Percentiles rank a stretch among this genome's conserved stretches.
Evolutionary conservation across 1,140 invertebrate genomes (phyloP).

Genomic region (Conus betulinus): DNA sequence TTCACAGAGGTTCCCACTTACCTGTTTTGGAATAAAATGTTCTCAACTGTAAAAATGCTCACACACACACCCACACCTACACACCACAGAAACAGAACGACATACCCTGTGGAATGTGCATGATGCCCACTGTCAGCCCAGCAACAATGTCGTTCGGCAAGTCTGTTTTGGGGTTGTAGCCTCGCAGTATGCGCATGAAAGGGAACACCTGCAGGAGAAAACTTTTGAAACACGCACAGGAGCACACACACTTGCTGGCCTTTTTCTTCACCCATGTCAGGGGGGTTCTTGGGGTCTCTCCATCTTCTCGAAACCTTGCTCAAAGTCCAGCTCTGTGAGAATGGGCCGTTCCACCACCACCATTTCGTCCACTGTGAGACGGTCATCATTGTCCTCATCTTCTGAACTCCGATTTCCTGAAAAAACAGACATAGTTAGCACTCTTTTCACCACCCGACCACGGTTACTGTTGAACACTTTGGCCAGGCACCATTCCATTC

Average conservation of each 20-base stretch:
- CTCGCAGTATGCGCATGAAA: constrained; percentile 66
- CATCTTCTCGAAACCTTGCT: constrained; percentile 62
- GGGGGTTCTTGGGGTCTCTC: constrained; percentile 47
- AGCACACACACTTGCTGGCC: constrained; percentile 60
- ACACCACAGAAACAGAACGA: neutral
- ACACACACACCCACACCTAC: constrained; percentile 14
- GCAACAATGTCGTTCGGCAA: constrained; percentile 75
- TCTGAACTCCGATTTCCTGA: constrained; percentile 9
- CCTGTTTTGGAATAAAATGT: no score
- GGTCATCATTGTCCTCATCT: constrained; percentile 35
- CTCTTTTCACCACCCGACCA: neutral
- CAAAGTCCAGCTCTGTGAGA: constrained; percentile 72
- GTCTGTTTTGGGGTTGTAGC: constrained; percentile 71
- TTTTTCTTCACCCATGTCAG: constrained; percentile 48
- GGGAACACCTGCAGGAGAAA: constrained; percentile 67
- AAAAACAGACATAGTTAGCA: neutral
- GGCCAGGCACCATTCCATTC: neutral
- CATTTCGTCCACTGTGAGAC: constrained; percentile 42
- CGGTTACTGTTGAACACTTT: neutral
- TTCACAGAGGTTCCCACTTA: no score
- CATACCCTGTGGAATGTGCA: constrained; percentile 79
- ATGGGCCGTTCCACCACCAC: constrained; percentile 69
- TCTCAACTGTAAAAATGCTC: neutral
- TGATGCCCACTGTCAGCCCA: constrained; percentile 77
- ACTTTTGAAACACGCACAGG: constrained; percentile 55